A percentile compares a stretch with the other conserved stretches of the same genome.
Conservation (phyloP, 1,140 invertebrate genomes). For the Tetramorium parvispinum region DNA sequence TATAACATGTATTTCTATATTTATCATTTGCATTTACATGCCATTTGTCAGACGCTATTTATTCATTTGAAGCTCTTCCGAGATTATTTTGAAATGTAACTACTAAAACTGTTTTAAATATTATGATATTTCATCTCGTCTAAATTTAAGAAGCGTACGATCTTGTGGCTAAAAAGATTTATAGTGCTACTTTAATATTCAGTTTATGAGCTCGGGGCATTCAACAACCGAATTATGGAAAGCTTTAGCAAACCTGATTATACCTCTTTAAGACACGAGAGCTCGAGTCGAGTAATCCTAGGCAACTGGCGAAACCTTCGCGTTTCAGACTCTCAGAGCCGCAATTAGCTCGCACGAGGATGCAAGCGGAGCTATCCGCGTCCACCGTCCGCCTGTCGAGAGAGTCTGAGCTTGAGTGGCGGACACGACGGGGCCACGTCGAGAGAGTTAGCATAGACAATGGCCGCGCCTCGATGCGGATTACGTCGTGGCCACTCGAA, state of each 20-base stretch:
- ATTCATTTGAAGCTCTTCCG: background rate
- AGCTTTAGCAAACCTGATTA: conserved; percentile 53
- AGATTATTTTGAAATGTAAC: too few relatives aligned
- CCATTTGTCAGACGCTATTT: background rate
- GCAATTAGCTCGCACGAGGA: conserved; percentile 64
- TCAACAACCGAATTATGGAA: conserved; percentile 40
- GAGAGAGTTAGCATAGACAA: conserved; percentile 63
- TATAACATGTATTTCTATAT: background rate
- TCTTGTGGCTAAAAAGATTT: conserved; percentile 12
- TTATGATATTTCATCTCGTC: background rate
- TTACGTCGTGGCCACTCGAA: conserved; percentile 57
- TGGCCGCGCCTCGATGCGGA: conserved; percentile 57
- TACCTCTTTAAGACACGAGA: conserved; percentile 51
- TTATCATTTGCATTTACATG: background rate
- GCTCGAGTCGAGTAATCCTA: conserved; percentile 46
- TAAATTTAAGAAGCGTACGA: background rate
- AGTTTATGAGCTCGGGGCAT: conserved; percentile 10
- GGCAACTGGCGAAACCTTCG: conserved; percentile 55
- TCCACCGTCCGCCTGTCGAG: conserved; percentile 55
- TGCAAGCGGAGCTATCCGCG: conserved; percentile 32
- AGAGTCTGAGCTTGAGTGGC: conserved; percentile 55
- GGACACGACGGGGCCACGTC: conserved; percentile 52
- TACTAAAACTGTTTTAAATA: background rate
- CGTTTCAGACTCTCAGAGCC: conserved; percentile 52
- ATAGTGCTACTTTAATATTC: background rate